Conservation (phyloP, 2,113 vertebrate genomes). For the Gymnobelideus leadbeateri region DNA sequence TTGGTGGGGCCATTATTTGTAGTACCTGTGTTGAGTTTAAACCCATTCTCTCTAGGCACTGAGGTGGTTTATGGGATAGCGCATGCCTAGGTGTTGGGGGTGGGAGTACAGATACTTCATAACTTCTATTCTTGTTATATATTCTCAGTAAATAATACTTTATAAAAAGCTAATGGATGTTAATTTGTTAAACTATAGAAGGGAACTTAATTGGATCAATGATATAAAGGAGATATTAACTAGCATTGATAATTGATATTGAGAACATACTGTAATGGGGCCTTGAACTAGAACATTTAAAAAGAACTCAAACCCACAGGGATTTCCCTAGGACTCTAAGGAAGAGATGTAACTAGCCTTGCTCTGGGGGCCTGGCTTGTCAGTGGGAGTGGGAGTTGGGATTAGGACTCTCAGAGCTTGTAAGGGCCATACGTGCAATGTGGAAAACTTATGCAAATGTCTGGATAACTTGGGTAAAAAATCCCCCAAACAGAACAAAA, state of each 20-base stretch:
- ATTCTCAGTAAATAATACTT: neutral
- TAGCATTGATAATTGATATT: neutral
- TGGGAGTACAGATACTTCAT: neutral
- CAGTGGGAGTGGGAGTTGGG: too few species aligned
- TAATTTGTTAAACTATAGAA: neutral
- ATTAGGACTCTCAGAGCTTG: too few species aligned
- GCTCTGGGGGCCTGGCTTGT: too few species aligned
- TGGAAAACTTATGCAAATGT: constrained; percentile 7
- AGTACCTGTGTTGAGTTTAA: neutral
- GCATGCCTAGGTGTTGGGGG: neutral
- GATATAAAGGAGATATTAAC: neutral
- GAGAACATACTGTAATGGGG: neutral
- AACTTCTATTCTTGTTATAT: neutral
- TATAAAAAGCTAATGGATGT: neutral
- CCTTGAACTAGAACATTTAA: neutral
- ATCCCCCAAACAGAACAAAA: too few species aligned
- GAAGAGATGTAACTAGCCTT: too few species aligned
- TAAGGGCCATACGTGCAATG: neutral
- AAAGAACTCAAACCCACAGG: neutral
- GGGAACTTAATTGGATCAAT: neutral
- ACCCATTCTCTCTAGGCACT: neutral
- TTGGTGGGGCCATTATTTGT: neutral
- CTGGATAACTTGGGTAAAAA: neutral
- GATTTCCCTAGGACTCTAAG: neutral
- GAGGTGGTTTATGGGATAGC: neutral